phyloP scores from a whole-genome alignment of 1,140 invertebrate genomes.

The Medauroidea extradentata region DNA sequence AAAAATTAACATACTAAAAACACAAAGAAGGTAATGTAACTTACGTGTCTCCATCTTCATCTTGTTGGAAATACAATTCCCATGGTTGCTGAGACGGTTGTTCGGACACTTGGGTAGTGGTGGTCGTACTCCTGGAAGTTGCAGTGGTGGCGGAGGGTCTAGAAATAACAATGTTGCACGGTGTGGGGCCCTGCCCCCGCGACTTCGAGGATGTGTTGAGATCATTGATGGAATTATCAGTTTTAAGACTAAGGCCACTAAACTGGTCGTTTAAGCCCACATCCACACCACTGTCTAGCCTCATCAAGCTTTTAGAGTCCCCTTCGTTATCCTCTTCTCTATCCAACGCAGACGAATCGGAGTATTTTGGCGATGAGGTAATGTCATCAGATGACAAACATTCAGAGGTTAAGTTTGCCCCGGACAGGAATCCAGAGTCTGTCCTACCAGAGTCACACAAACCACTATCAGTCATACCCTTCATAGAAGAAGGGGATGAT shows the following conservation, averaged over 20 bases:
- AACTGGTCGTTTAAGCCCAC: conserved; percentile 48
- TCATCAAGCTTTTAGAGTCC: conserved; percentile 36
- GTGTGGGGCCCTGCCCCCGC: background rate
- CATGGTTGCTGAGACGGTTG: conserved; percentile 31
- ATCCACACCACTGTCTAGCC: conserved; percentile 50
- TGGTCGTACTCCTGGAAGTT: conserved; percentile 8
- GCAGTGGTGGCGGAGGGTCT: conserved; percentile 20
- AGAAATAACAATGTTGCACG: conserved; percentile 1
- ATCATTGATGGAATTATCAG: conserved; percentile 25
- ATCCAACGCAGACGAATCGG: conserved; percentile 18
- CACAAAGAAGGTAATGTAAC: no score
- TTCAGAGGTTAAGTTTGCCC: conserved; percentile 45
- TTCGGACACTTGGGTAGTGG: background rate
- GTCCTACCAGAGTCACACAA: conserved; percentile 39
- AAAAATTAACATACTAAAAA: no score
- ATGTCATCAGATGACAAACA: conserved; percentile 27
- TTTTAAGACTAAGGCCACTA: conserved; percentile 46
- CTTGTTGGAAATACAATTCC: conserved; percentile 56
- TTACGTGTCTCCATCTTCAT: conserved; percentile 70
- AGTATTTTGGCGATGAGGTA: conserved; percentile 22
- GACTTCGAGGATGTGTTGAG: conserved; percentile 17
- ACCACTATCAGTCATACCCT: conserved; percentile 12
- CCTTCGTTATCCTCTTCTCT: conserved; percentile 6
- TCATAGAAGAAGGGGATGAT: conserved; percentile 6
- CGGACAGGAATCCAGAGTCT: conserved; percentile 56